These are phyloP conservation scores for Oxyruncus cristatus DNA, from an alignment of 2,113 vertebrate species.

Conservation along the genomic window DNA sequence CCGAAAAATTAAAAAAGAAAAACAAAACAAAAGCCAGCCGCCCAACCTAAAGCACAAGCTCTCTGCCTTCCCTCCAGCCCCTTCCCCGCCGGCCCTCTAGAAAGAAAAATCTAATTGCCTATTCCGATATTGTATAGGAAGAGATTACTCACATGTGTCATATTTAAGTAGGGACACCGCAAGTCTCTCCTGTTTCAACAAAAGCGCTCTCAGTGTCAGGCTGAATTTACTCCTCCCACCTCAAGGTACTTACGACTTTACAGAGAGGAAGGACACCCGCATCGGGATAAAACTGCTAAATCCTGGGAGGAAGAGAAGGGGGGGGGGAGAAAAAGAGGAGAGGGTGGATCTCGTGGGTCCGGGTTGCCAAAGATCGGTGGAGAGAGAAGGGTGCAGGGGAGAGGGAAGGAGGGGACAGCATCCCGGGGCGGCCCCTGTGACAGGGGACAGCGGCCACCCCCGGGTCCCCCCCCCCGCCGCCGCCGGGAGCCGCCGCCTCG, in stretches of 20 bases:
- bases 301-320: conserved; percentile 41
- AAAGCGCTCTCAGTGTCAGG: conserved; percentile 55
- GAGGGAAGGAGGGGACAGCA: not conserved
- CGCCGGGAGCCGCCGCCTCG: not conserved
- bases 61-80: not conserved
- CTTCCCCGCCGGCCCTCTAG: not conserved
- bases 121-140: conserved; percentile 46
- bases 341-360: conserved; percentile 25
- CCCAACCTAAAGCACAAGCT: not conserved
- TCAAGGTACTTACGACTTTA: conserved; percentile 59
- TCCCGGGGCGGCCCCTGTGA: not conserved
- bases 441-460: not conserved
- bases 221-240: conserved; percentile 56
- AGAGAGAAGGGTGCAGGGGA: not conserved
- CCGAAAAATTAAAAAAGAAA: not conserved
- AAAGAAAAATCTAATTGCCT: conserved; percentile 40
- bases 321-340: not conserved
- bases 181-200: conserved; percentile 57
- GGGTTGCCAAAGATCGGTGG: not conserved
- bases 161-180: conserved; percentile 57
- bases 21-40: not conserved
- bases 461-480: not conserved
- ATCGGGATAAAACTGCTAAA: conserved; percentile 47
- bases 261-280: conserved; percentile 56
- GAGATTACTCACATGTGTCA: conserved; percentile 62